A percentile compares a stretch with the other conserved stretches of the same genome.
Evolutionary conservation across 2,888 invertebrate genomes (phyloP).

Genomic region (Luffia ferchaultella): DNA sequence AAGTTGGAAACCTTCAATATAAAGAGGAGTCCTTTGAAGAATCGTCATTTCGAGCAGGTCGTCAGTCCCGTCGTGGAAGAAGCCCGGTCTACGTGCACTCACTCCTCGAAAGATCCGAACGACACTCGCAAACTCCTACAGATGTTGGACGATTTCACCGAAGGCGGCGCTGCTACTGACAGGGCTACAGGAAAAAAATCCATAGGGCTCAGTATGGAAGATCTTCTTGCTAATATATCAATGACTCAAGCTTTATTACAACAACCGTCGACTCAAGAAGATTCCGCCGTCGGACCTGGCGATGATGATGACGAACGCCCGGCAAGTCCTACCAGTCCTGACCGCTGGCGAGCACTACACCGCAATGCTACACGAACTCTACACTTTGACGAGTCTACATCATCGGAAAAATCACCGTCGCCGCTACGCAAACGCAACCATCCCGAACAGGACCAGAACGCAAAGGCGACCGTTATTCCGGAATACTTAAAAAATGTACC

Average conservation of each 20-base stretch:
- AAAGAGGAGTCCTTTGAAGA: conserved; percentile 4
- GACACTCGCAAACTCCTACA: conserved; percentile 40
- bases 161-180: conserved; percentile 9
- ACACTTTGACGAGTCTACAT: background rate
- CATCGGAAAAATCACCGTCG: background rate
- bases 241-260: conserved; percentile 19
- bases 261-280: conserved; percentile 39
- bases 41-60: conserved; percentile 20
- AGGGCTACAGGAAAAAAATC: background rate
- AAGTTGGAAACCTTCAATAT: background rate
- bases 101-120: conserved; percentile 26
- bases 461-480: conserved; percentile 40
- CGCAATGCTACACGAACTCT: too few relatives aligned
- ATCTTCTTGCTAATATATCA: background rate
- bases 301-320: too few relatives aligned
- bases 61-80: conserved; percentile 16
- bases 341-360: too few relatives aligned
- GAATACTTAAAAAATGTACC: conserved; percentile 33
- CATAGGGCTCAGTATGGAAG: background rate
- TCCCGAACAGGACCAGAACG: too few relatives aligned
- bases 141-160: conserved; percentile 38
- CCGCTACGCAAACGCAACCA: too few relatives aligned
- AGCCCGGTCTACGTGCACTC: background rate
- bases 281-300: conserved; percentile 26
- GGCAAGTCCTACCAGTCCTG: too few relatives aligned